Conservation (phyloP, 2,113 vertebrate species). For the Colistium nudipinnis region DNA sequence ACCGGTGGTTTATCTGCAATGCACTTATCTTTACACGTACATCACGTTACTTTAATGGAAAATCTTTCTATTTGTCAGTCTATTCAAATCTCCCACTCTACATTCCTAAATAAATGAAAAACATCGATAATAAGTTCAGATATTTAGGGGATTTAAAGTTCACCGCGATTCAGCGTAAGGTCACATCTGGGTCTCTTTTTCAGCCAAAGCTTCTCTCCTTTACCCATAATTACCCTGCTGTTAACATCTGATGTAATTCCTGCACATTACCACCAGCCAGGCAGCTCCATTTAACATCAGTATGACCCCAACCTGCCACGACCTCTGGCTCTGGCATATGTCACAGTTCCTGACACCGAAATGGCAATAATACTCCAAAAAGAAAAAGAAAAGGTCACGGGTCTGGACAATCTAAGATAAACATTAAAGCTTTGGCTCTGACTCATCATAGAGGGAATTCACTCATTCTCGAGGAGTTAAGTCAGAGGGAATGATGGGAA, state of each 20-base stretch:
- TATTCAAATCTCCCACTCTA: background rate
- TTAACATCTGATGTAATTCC: slow-evolving; percentile 49
- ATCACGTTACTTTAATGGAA: background rate
- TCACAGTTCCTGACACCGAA: slow-evolving; percentile 53
- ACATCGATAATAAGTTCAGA: background rate
- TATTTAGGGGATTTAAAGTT: slow-evolving; percentile 36
- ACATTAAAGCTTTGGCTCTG: slow-evolving; percentile 8
- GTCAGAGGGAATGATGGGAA: slow-evolving; percentile 37
- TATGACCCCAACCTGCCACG: slow-evolving; percentile 52
- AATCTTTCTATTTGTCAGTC: background rate
- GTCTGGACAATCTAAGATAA: slow-evolving; percentile 37
- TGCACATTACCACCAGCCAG: slow-evolving; percentile 37
- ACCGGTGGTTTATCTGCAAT: slow-evolving; percentile 1
- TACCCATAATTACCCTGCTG: slow-evolving; percentile 52
- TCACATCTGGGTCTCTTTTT: slow-evolving; percentile 46
- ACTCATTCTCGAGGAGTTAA: slow-evolving; percentile 39
- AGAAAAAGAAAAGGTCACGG: slow-evolving; percentile 12
- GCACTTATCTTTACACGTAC: slow-evolving; percentile 15
- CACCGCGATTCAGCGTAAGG: background rate
- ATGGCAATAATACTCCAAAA: slow-evolving; percentile 37
- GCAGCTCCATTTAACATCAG: slow-evolving; percentile 53
- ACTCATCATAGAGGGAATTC: slow-evolving; percentile 43
- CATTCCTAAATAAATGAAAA: background rate
- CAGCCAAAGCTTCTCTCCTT: slow-evolving; percentile 5
- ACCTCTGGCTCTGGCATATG: slow-evolving; percentile 67